Base-by-base conservation (phyloP, 2,797 vertebrate species). In the Triplophysa yarkandensis region DNA sequence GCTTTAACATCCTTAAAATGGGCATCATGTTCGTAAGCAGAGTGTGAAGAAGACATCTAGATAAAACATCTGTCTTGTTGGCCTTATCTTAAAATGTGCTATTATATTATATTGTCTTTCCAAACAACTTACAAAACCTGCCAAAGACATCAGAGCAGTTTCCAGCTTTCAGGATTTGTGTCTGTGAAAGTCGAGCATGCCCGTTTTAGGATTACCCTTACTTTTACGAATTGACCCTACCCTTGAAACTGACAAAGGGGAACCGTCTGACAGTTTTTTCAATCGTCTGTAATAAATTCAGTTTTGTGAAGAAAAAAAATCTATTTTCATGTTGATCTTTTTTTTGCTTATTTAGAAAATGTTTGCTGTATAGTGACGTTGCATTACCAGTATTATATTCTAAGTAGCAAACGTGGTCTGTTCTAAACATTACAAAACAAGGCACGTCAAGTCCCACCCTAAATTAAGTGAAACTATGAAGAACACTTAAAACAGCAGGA, bases 291-390 rank as follows among this genome's bases (percentile, higher is more conserved):
- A 62, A 87, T 39, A 84, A 83, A 86, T 68, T 79, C 41, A 28
- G 76, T 80, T 86, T 85, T 82, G 68, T 83, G 83, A 76, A 84
- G 81, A 82, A 79, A 48, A 66, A 72, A 81, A 71, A 4, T 1
- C 4, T 14, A 70, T 64, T 69, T 7, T 7, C 27, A 9, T 44
- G n/a, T 11, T 52, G 54, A 16, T 65, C 7, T 68, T 21, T 68
- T 27, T 68, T 25, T 34, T 71, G 44, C 17, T n/a, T 10, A 16
- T 17, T n/a, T 10, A 27, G 2, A 25, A 14, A 21, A 44, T 28
- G 60, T 32, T n/a, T 21, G 57, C 17, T 10, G 64, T 21, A 39
- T 13, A 2, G 0, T 39, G 36, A 13, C 4, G 2, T 39, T 39
- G 0, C 11, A 39, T 39, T 13, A 39, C 36, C 10, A n/a, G n/a